These are phyloP conservation scores for Ianthella basta DNA, from an alignment of 37 sponge, comb jelly and placozoan genomes.

Conservation along the genomic window DNA sequence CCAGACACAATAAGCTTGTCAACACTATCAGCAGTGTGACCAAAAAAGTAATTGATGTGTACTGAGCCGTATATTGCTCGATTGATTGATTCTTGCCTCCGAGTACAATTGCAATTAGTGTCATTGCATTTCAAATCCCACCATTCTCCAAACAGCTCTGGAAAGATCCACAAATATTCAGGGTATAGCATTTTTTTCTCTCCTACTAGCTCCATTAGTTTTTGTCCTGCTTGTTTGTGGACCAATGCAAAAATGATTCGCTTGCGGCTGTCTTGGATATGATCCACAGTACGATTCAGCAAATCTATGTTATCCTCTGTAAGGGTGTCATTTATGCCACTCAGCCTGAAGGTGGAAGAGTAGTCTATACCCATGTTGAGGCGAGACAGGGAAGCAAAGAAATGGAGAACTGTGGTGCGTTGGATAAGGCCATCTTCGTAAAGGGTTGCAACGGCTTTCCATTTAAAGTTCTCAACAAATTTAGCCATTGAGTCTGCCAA, in stretches of 20 bases:
- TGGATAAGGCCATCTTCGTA: neutral
- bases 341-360: neutral
- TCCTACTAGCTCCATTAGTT: neutral
- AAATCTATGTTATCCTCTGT: neutral
- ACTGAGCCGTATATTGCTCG: neutral
- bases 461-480: neutral
- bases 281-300: neutral
- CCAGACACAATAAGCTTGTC: neutral
- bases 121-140: too few relatives aligned
- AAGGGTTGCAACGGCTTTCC: neutral
- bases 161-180: neutral
- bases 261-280: neutral
- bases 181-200: neutral
- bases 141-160: neutral
- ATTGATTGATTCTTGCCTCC: neutral
- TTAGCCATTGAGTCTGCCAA: neutral
- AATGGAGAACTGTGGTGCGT: slow-evolving; percentile 14
- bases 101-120: neutral
- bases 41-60: neutral
- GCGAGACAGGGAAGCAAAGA: neutral
- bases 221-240: too few relatives aligned
- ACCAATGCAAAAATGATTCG: slow-evolving; percentile 11
- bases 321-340: neutral
- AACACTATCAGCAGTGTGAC: neutral
- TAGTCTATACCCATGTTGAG: neutral